Percentiles rank a stretch among this genome's conserved stretches.
phyloP scores from a whole-genome alignment of 2,888 invertebrate species.

The Gibbula magus region DNA sequence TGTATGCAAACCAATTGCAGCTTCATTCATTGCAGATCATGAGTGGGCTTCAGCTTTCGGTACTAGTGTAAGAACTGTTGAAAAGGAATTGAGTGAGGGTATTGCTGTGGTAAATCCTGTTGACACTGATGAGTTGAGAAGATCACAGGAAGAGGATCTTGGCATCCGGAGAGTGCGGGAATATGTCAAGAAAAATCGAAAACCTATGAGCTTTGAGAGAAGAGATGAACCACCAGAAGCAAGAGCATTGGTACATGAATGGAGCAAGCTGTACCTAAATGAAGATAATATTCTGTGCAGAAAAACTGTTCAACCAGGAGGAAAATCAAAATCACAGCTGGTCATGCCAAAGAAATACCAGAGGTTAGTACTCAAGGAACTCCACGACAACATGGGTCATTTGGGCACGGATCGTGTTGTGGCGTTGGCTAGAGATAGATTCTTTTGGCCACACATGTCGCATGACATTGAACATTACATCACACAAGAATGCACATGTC shows the following conservation, averaged over 20 bases:
- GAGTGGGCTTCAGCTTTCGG: background rate
- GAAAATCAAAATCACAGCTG: background rate
- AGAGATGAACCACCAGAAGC: background rate
- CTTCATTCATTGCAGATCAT: too few species aligned
- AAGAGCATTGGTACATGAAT: background rate
- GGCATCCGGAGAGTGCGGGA: too few species aligned
- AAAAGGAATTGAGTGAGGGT: background rate
- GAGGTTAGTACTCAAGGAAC: background rate
- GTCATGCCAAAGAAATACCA: background rate
- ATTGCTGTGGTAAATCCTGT: background rate
- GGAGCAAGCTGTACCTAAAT: background rate
- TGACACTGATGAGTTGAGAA: background rate
- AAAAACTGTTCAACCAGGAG: background rate
- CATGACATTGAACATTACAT: conserved; percentile 10
- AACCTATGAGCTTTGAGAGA: too few species aligned
- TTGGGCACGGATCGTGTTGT: background rate
- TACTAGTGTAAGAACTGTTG: background rate
- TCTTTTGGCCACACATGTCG: conserved; percentile 24
- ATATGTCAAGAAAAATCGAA: too few species aligned
- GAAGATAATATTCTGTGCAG: background rate
- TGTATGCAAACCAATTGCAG: background rate
- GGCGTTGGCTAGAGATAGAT: background rate
- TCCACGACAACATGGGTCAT: conserved; percentile 6
- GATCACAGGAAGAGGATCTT: too few species aligned
- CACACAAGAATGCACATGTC: conserved; percentile 2